Evolutionary conservation across 2,888 invertebrate species (phyloP).

Genomic region (Pachydiplax longipennis): DNA sequence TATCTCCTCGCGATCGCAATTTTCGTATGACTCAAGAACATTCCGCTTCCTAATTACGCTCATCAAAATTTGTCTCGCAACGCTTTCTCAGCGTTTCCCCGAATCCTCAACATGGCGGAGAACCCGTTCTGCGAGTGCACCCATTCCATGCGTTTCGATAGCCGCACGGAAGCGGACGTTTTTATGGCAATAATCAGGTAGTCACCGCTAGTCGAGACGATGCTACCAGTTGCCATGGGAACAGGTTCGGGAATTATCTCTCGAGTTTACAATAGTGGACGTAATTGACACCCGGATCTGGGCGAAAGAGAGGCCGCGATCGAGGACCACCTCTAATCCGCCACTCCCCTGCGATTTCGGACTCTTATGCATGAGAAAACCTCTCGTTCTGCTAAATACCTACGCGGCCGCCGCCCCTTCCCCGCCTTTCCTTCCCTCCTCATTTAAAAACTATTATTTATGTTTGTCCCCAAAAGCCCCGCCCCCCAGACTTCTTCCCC

Average conservation of each 20-base stretch:
- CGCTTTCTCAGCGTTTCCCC: no score
- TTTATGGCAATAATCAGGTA: background rate
- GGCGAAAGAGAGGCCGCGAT: background rate
- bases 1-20: no score
- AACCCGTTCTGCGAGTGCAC: no score
- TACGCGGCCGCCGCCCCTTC: background rate
- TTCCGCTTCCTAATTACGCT: no score
- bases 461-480: slow-evolving; percentile 1
- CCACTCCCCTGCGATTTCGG: background rate
- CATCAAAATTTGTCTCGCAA: no score
- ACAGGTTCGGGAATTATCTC: background rate
- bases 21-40: no score
- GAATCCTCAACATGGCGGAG: no score
- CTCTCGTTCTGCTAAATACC: slow-evolving; percentile 33
- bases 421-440: background rate
- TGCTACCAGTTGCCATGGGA: background rate
- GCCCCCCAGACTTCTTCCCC: background rate
- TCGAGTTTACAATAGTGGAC: background rate
- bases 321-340: background rate
- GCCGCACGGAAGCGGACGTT: background rate
- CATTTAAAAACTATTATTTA: slow-evolving; percentile 45
- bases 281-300: background rate
- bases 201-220: background rate
- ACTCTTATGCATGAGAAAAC: background rate
- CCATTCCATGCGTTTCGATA: background rate